Evolutionary conservation across 2,113 vertebrate genomes (phyloP).

Genomic region (Rhabdomys dilectus): DNA sequence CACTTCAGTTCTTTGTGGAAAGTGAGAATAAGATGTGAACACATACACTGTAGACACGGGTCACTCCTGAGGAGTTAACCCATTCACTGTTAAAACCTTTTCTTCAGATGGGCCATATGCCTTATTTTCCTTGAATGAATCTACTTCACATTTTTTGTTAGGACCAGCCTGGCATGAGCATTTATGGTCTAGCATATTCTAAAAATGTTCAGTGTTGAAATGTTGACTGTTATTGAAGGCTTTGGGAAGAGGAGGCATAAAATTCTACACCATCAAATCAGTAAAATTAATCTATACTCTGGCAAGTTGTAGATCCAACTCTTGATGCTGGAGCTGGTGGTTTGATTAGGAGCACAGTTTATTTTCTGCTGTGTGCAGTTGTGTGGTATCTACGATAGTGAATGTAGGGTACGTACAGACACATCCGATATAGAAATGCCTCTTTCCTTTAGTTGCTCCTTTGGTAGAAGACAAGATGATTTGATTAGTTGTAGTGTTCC

Average conservation of each 20-base stretch:
- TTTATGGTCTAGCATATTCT: slow-evolving; percentile 4
- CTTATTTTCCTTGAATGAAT: slow-evolving; percentile 2
- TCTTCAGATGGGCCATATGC: not conserved
- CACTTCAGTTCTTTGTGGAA: slow-evolving; percentile 21
- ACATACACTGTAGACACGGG: not conserved
- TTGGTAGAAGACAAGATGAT: slow-evolving; percentile 96
- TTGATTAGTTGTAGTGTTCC: slow-evolving; percentile 92
- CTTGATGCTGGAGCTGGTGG: slow-evolving; percentile 79
- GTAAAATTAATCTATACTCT: slow-evolving; percentile 60
- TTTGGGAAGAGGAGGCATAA: slow-evolving; percentile 30
- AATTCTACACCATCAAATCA: slow-evolving; percentile 56
- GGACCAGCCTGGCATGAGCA: not conserved
- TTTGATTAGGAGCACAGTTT: slow-evolving; percentile 67
- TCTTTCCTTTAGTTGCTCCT: slow-evolving; percentile 92
- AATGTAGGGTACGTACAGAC: slow-evolving; percentile 65
- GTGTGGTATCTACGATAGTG: slow-evolving; percentile 61
- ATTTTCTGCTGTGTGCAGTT: slow-evolving; percentile 46
- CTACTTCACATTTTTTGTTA: slow-evolving; percentile 40
- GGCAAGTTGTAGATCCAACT: slow-evolving; percentile 77
- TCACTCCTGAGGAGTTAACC: slow-evolving; percentile 5
- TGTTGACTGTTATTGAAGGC: not conserved
- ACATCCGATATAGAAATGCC: slow-evolving; percentile 76
- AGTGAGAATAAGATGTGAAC: slow-evolving; percentile 21
- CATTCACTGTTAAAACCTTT: slow-evolving; percentile 12
- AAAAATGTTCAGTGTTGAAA: not conserved